These are phyloP conservation scores for Dasyurus viverrinus DNA, from an alignment of 2,113 vertebrate species.

Conservation along the genomic window DNA sequence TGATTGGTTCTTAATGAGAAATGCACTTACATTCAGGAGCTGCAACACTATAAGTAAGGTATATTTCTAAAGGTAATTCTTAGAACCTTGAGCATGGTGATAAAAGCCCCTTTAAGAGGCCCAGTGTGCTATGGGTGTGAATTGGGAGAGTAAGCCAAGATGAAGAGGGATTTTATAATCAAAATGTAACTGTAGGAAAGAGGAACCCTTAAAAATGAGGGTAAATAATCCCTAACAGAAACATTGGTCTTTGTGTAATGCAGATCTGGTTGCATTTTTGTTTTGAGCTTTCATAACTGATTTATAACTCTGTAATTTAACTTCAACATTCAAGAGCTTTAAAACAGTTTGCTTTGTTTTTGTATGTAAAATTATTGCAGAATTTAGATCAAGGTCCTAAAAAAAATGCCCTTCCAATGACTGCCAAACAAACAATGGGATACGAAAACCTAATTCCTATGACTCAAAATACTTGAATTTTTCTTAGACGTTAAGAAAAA, in stretches of 20 bases:
- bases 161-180: neutral
- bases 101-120: neutral
- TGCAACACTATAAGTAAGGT: neutral
- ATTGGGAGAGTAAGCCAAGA: neutral
- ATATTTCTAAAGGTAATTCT: neutral
- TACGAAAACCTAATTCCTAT: constrained; percentile 81
- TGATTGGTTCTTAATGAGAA: neutral
- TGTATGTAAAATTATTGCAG: constrained; percentile 66
- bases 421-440: constrained; percentile 70
- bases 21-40: neutral
- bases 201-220: neutral
- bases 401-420: constrained; percentile 72
- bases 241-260: neutral
- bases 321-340: constrained; percentile 24
- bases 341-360: constrained; percentile 24
- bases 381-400: constrained; percentile 62
- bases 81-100: neutral
- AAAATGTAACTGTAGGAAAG: neutral
- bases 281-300: constrained; percentile 19
- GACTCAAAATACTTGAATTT: constrained; percentile 79
- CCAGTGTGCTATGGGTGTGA: neutral
- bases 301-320: constrained; percentile 17
- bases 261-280: neutral
- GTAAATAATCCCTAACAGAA: neutral
- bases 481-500: constrained; percentile 79